Conservation (phyloP, 1,140 invertebrate genomes). For the Caenorhabditis briggsae region DNA sequence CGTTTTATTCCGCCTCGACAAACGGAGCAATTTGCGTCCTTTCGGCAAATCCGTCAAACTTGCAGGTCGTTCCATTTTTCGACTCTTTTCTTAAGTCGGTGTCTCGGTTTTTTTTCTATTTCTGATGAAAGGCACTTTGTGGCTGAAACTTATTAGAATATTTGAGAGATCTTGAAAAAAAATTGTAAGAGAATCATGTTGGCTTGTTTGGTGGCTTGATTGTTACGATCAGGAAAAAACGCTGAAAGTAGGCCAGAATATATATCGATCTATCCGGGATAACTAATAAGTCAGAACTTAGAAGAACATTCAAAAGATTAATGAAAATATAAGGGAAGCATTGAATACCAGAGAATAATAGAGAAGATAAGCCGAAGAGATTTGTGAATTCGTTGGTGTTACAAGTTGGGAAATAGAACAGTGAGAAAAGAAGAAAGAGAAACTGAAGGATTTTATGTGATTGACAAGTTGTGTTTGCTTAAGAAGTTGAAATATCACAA, state of each 20-base stretch:
- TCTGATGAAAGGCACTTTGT: not conserved
- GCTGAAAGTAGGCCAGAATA: no score
- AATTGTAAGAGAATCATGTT: no score
- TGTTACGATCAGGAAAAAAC: no score
- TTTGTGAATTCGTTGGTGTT: not conserved
- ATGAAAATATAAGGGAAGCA: no score
- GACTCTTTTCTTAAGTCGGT: not conserved
- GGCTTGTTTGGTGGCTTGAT: no score
- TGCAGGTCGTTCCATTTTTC: conserved; percentile 6
- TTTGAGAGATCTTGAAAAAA: no score
- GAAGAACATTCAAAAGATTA: no score
- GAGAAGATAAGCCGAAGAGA: not conserved
- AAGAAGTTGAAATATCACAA: not conserved
- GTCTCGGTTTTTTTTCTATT: not conserved
- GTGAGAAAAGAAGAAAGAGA: not conserved
- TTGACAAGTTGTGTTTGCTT: conserved; percentile 19
- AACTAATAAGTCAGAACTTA: no score
- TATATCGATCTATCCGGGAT: no score
- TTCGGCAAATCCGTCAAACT: conserved; percentile 48
- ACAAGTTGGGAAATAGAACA: not conserved
- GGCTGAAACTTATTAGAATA: not conserved
- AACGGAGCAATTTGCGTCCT: conserved; percentile 33
- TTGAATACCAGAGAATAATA: no score
- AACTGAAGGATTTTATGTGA: not conserved
- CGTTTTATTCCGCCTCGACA: conserved; percentile 50